phyloP scores from a whole-genome alignment of 2,113 vertebrate genomes.

The Cricetomys ansorgei region DNA sequence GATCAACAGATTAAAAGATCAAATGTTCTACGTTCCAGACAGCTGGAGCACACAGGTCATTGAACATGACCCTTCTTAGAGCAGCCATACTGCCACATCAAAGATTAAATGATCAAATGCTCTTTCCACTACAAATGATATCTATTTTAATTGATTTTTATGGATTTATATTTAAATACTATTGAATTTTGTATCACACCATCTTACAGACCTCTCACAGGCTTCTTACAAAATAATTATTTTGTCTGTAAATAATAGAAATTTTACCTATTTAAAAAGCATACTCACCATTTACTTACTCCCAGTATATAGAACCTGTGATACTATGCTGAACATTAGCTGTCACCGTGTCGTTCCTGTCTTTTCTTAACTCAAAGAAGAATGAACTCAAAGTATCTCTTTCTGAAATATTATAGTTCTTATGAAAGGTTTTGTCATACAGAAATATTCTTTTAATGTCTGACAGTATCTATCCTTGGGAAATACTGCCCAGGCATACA shows the following conservation, averaged over 20 bases:
- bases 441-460: conserved; percentile 34
- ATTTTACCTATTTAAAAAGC: background rate
- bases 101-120: no score
- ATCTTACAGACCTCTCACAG: background rate
- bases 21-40: no score
- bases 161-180: background rate
- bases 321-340: background rate
- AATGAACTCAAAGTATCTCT: background rate
- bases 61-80: no score
- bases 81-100: no score
- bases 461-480: background rate
- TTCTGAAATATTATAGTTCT: conserved; percentile 8
- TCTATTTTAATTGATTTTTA: conserved; percentile 34
- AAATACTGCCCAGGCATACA: background rate
- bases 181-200: conserved; percentile 9
- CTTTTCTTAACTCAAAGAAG: background rate
- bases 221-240: conserved; percentile 6
- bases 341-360: background rate
- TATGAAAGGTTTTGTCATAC: background rate
- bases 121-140: no score
- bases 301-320: background rate
- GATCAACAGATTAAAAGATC: no score
- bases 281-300: background rate
- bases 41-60: no score
- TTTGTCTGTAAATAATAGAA: background rate